Evolutionary conservation across 1,140 invertebrate genomes (phyloP).

Genomic region (Camponotus floridanus): DNA sequence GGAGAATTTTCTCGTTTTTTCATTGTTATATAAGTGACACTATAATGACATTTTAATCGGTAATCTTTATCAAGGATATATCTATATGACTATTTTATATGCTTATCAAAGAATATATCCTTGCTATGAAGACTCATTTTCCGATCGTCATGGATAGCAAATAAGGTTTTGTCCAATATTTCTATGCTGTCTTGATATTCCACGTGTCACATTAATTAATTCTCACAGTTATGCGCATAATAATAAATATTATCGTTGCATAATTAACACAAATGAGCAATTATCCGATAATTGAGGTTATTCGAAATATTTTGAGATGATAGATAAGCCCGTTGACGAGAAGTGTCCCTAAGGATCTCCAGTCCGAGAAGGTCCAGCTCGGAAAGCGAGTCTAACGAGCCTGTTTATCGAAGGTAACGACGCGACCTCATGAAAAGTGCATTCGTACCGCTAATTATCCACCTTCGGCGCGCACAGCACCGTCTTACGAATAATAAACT

Average conservation of each 20-base stretch:
- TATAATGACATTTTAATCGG: background rate
- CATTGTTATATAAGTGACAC: background rate
- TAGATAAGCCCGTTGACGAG: conserved; percentile 14
- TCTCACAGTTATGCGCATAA: conserved; percentile 3
- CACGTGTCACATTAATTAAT: background rate
- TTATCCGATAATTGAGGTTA: background rate
- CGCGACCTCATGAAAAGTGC: conserved; percentile 76
- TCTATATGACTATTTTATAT: conserved; percentile 9
- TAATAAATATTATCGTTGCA: background rate
- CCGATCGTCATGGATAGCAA: background rate
- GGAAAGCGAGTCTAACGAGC: conserved; percentile 61
- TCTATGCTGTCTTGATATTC: background rate
- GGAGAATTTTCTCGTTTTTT: background rate
- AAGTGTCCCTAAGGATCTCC: background rate
- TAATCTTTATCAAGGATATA: conserved; percentile 2
- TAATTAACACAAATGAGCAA: conserved; percentile 1
- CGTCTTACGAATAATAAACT: conserved; percentile 78
- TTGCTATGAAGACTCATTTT: conserved; percentile 18
- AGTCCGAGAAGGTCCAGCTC: background rate
- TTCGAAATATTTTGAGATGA: background rate
- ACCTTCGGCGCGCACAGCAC: conserved; percentile 68
- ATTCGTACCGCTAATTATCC: conserved; percentile 78
- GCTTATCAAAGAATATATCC: conserved; percentile 24
- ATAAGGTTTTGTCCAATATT: background rate
- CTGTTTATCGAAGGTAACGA: conserved; percentile 70